A percentile compares a stretch with the other conserved stretches of the same genome.
Conservation (phyloP, 2,113 vertebrate genomes). For the Xyliphius kryptos region DNA sequence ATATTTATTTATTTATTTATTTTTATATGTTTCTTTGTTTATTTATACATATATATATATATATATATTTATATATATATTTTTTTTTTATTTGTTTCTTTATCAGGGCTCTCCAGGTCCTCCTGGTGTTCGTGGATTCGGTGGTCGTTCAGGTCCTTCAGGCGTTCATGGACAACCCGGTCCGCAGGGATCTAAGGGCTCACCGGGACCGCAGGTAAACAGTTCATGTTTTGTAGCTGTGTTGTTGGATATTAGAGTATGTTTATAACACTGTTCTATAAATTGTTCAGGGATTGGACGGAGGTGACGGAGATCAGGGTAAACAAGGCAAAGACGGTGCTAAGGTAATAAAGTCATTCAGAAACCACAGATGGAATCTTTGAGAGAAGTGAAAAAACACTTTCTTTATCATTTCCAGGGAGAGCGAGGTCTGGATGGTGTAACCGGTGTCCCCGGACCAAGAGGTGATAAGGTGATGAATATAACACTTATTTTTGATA, state of each 20-base stretch:
- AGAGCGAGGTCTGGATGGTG: conserved; percentile 50
- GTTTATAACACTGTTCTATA: background rate
- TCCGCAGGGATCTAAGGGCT: conserved; percentile 49
- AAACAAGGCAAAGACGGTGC: conserved; percentile 60
- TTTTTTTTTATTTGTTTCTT: too few species aligned
- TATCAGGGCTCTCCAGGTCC: conserved; percentile 57
- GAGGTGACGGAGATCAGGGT: conserved; percentile 60
- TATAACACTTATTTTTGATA: background rate
- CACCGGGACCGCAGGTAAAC: conserved; percentile 55
- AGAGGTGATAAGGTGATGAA: conserved; percentile 58
- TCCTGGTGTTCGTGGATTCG: conserved; percentile 54
- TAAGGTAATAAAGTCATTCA: conserved; percentile 49
- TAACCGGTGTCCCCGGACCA: conserved; percentile 52
- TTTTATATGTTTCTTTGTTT: too few species aligned
- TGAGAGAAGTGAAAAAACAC: conserved; percentile 3
- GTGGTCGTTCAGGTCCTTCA: conserved; percentile 52
- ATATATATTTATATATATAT: too few species aligned
- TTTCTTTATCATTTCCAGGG: conserved; percentile 49
- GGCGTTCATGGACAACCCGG: conserved; percentile 56
- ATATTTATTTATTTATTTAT: too few species aligned
- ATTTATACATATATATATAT: too few species aligned
- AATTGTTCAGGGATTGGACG: conserved; percentile 60
- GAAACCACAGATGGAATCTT: background rate
- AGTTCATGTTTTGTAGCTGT: background rate
- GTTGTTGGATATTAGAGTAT: background rate